Conservation (phyloP, 2,888 invertebrate genomes). For the Neoitamus cyanurus region DNA sequence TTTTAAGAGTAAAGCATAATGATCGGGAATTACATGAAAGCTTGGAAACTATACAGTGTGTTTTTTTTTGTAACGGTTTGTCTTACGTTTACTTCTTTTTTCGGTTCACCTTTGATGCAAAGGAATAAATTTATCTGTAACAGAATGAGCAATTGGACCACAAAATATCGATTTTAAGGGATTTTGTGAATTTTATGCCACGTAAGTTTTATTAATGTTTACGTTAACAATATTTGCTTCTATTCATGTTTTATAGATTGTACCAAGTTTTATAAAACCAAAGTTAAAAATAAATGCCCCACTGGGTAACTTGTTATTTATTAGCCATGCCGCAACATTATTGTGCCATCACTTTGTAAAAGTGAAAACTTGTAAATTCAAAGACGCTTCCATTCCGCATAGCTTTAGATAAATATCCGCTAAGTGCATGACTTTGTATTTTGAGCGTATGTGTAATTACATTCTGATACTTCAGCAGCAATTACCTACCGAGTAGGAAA, state of each 20-base stretch:
- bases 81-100: not conserved
- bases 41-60: not conserved
- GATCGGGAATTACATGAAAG: not conserved
- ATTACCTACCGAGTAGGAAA: not conserved
- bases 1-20: not conserved
- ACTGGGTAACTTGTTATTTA: not conserved
- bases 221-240: not conserved
- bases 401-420: not conserved
- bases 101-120: not conserved
- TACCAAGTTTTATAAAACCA: not conserved
- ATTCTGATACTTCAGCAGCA: not conserved
- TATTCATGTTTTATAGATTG: not conserved
- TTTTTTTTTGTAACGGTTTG: not conserved
- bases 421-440: not conserved
- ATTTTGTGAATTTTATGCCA: not conserved
- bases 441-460: not conserved
- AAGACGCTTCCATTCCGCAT: not conserved
- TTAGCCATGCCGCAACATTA: not conserved
- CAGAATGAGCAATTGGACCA: not conserved
- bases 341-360: not conserved
- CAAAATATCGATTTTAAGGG: not conserved
- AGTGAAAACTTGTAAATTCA: not conserved
- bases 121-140: not conserved
- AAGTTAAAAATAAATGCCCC: not conserved
- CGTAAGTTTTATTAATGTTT: not conserved